Base-by-base conservation (phyloP, 2,888 invertebrate genomes). In the Rhimphoctona megacephalus region DNA sequence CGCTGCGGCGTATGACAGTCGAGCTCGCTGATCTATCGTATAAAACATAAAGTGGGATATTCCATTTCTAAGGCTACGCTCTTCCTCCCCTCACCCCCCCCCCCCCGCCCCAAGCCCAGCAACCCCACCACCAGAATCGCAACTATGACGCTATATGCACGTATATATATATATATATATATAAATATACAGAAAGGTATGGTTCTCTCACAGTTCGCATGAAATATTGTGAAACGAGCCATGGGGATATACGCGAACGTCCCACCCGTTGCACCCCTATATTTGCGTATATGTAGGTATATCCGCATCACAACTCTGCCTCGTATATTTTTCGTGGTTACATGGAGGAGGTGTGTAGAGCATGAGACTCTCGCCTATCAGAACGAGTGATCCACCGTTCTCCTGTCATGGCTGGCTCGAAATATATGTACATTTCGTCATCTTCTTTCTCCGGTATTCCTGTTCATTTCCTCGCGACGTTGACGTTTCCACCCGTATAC, bases 21-120 rank as follows among this genome's bases (percentile, higher is more conserved):
- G 89, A 90, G 90, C 93, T 91, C 92, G 94, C 93, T 94, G 94
- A 94, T 94, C 94, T 94, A 94, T 94, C 94, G 93, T 93, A 94
- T 93, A 93, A 94, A 94, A 94, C 93, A 93, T 94, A 93, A 93
- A 94, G 93, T 92, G 92, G 93, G 92, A 92, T 94, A 93, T 94
- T 93, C 93, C 93, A 92, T 93, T 94, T 92, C 93, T 93, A 92
- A 93, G 93, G 92, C 91, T 90, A 89, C 84, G 85, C 43, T 17
- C 43, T 39, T 61, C 74, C 74, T 73, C 85, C 79, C 83, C 76
- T 73, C 17, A 14, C 8, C 81, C 64, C 54, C 19, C 69, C 9
- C 0, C 43, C 14, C 43, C 43, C 11, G 14, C 11, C 11, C n/a
- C 79, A 11, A 33, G 33, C 74, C 73, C 54, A 73, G 77, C 72